These are phyloP conservation scores for Leptobrachium ailaonicum DNA, from an alignment of 2,113 vertebrate genomes.

Conservation along the genomic window DNA sequence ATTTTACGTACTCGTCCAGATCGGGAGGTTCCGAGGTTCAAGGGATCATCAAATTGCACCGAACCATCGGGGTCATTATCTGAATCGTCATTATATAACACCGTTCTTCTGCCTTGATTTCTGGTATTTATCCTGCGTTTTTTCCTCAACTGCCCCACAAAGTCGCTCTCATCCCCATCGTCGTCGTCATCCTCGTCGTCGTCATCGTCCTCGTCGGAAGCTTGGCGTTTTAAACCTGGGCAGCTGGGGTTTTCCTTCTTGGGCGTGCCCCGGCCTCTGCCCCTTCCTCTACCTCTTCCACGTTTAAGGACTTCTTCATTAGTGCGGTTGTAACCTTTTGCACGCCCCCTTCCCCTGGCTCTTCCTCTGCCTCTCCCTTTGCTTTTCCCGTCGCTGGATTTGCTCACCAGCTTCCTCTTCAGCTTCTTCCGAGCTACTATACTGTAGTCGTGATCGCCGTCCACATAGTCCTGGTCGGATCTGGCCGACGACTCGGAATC, in stretches of 20 bases:
- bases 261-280: conserved; percentile 55
- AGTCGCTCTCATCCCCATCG: conserved; percentile 63
- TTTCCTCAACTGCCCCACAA: conserved; percentile 61
- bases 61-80: conserved; percentile 90
- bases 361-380: conserved; percentile 69
- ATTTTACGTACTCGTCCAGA: conserved; percentile 95
- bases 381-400: conserved; percentile 63
- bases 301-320: conserved; percentile 69
- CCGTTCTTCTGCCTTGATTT: conserved; percentile 93
- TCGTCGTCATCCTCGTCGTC: conserved; percentile 69
- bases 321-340: conserved; percentile 63
- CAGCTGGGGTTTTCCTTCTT: conserved; percentile 68
- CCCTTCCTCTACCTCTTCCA: conserved; percentile 64
- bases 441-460: conserved; percentile 97
- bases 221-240: conserved; percentile 56
- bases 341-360: conserved; percentile 70
- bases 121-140: conserved; percentile 87
- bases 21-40: conserved; percentile 93
- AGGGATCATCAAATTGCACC: conserved; percentile 83
- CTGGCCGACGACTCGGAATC: conserved; percentile 77
- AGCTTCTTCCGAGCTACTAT: conserved; percentile 81
- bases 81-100: conserved; percentile 85
- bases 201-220: conserved; percentile 69
- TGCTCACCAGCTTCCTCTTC: conserved; percentile 70
- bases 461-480: conserved; percentile 86